These are phyloP conservation scores for Aphelinus certus DNA, from an alignment of 1,140 invertebrate species.

Conservation along the genomic window DNA sequence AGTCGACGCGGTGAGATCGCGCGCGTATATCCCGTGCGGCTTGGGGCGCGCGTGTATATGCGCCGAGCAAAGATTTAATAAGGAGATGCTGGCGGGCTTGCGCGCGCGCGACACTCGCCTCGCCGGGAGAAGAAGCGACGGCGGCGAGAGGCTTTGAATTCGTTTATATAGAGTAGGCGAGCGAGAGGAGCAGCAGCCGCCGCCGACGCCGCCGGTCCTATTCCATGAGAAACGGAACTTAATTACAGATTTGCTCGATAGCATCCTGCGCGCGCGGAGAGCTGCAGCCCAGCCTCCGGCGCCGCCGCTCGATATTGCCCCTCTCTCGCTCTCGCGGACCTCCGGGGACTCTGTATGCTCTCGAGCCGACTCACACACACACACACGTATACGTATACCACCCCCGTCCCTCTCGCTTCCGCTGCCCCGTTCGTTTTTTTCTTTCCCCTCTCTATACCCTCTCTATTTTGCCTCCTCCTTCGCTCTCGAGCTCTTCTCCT, in stretches of 20 bases:
- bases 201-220: not conserved
- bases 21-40: too few species aligned
- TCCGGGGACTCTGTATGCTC: conserved; percentile 18
- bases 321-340: conserved; percentile 21
- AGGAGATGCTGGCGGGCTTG: conserved; percentile 37
- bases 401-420: conserved; percentile 2
- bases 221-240: conserved; percentile 45
- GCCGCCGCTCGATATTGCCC: conserved; percentile 23
- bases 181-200: too few species aligned
- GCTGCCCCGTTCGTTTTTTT: conserved; percentile 2
- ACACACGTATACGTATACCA: not conserved
- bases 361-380: conserved; percentile 17
- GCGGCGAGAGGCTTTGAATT: conserved; percentile 41
- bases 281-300: too few species aligned
- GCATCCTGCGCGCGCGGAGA: not conserved
- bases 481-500: too few species aligned
- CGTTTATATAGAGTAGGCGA: not conserved
- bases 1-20: too few species aligned
- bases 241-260: conserved; percentile 55
- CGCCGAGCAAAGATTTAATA: conserved; percentile 44
- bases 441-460: not conserved
- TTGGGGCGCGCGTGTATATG: not conserved
- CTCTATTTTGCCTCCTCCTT: too few species aligned
- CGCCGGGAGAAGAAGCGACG: conserved; percentile 5
- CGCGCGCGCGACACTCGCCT: not conserved